Percentiles rank a stretch among this genome's conserved stretches.
These are phyloP conservation scores for Drosophila nikananu DNA, from an alignment of 1,140 invertebrate genomes.

Conservation along the genomic window DNA sequence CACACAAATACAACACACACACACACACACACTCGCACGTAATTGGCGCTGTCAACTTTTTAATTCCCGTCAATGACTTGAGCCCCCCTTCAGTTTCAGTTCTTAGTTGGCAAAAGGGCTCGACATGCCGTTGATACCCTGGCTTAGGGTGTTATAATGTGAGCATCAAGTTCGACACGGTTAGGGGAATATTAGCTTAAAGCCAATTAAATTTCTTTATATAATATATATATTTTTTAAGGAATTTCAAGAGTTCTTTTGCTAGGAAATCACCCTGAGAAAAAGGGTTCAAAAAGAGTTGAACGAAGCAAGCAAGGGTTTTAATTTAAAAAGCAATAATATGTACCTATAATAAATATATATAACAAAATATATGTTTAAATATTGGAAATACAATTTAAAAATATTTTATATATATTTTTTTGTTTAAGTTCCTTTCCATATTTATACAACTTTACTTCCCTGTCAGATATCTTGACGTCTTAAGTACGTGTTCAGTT, in stretches of 20 bases:
- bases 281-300: neutral
- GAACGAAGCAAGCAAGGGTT: neutral
- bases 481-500: conserved; percentile 19
- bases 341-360: neutral
- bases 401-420: neutral
- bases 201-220: neutral
- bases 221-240: neutral
- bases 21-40: conserved; percentile 32
- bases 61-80: conserved; percentile 54
- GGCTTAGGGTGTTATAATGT: conserved; percentile 3
- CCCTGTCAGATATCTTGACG: neutral
- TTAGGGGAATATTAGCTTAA: neutral
- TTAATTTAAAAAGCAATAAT: neutral
- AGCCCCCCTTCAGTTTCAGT: conserved; percentile 39
- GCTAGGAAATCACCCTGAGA: neutral
- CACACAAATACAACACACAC: neutral
- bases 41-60: conserved; percentile 51
- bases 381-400: neutral
- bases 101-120: conserved; percentile 24
- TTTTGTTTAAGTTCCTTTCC: neutral
- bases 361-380: neutral
- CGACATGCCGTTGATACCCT: conserved; percentile 26
- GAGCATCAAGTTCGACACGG: neutral
- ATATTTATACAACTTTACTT: neutral
- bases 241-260: neutral